Evolutionary conservation across 2,113 vertebrate genomes (phyloP), one percentile per base, ranked within the genome.

Genomic region (Tyto alba): DNA sequence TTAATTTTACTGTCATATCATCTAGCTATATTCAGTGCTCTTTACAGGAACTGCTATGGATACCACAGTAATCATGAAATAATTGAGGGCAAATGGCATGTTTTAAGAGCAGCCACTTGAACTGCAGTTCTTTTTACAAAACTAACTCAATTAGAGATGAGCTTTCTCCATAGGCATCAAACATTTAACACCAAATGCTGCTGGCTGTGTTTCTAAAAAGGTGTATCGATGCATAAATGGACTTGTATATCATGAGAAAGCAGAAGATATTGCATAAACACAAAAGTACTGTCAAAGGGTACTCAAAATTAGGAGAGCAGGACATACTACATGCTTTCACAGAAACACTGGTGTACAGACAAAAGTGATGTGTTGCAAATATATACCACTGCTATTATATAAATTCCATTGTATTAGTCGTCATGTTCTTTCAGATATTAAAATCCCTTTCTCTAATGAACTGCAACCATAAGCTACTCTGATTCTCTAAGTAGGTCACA

Each of bases 401-500:
- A 88, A 85, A 93, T 92, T 56, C 76, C 86, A 92, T 17, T 78
- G 23, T 74, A 83, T 85, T 82, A 93, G 62, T 85, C 75, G 85
- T 41, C 78, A 77, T 75, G 82, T 79, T 95, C 71, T 85, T 85
- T 59, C n/a, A 57, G 57, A 50, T 93, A 94, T 36, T 93, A 71
- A 90, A 95, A 97, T 90, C 90, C 72, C 34, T 85, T 88, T 93
- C 64, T 90, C 87, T 96, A 88, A 96, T 89, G 47, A 95, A 77
- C 75, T 72, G 38, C 55, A 94, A 86, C 43, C 86, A 69, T 81
- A 93, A 97, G 84, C 75, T 68, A 88, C 66, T 86, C 50, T 60
- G 90, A 8, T 72, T 81, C 69, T 84, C 78, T 91, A 97, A 97
- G 82, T 72, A 95, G 94, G 96, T 96, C 97, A 96, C 63, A 80